A percentile compares a stretch with the other conserved stretches of the same genome.
These are phyloP conservation scores for Hoplias malabaricus DNA, from an alignment of 2,113 vertebrate species.

Conservation along the genomic window DNA sequence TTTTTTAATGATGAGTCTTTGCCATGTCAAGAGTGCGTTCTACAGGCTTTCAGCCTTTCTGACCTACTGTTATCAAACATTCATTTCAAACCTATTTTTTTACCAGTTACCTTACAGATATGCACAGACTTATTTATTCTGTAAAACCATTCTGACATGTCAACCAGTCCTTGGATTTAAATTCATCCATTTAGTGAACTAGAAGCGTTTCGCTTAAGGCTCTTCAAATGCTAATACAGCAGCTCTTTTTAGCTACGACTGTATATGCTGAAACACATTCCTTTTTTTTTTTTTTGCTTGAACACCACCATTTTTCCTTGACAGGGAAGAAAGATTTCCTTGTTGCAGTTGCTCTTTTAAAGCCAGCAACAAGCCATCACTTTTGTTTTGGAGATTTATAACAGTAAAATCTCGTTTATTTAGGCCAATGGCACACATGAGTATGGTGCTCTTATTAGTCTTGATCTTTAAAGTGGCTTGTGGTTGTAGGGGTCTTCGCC, in stretches of 20 bases:
- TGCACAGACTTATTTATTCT: not conserved
- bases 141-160: not conserved
- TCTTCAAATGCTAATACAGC: not conserved
- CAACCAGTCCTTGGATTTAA: not conserved
- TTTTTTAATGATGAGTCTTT: not conserved
- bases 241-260: not conserved
- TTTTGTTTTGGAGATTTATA: conserved; percentile 22
- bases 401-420: not conserved
- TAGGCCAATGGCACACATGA: conserved; percentile 18
- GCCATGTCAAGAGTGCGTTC: not conserved
- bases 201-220: not conserved
- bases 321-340: conserved; percentile 5
- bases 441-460: conserved; percentile 23
- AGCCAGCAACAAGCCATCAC: not conserved
- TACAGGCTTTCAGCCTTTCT: not conserved
- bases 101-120: not conserved
- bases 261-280: not conserved
- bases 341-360: not conserved
- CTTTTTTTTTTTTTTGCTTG: not conserved
- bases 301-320: not conserved
- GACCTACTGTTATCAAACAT: not conserved
- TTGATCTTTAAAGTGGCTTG: conserved; percentile 31
- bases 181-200: not conserved
- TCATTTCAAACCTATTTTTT: not conserved
- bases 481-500: conserved; percentile 13